Conservation (phyloP, 2,113 vertebrate genomes). For the Oncorhynchus clarkii region DNA sequence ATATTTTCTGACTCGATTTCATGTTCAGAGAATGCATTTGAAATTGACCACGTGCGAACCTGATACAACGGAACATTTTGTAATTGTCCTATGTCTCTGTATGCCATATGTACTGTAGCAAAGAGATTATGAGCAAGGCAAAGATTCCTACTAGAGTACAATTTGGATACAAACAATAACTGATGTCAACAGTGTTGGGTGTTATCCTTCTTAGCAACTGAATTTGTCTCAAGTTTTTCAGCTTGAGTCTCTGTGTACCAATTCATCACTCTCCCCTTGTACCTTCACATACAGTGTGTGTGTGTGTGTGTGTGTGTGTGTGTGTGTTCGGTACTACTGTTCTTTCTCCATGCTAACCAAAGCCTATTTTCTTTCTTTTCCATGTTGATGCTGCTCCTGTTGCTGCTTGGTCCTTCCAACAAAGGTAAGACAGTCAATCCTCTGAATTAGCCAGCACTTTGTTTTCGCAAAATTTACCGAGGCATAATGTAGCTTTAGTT, state of each 20-base stretch:
- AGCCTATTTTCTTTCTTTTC: slow-evolving; percentile 45
- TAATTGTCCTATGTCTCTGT: no score
- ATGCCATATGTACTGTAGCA: no score
- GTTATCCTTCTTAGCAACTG: neutral
- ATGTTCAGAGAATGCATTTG: no score
- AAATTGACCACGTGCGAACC: no score
- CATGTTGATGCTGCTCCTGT: slow-evolving; percentile 52
- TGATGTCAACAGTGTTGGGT: neutral
- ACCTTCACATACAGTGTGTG: neutral
- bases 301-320: neutral
- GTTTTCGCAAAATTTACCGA: no score
- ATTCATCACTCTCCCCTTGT: no score
- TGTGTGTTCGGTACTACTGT: neutral
- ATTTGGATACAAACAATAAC: no score
- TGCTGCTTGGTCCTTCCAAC: slow-evolving; percentile 14
- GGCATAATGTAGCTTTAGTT: neutral
- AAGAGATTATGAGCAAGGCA: no score
- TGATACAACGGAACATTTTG: no score
- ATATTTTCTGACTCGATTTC: no score
- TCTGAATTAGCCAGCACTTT: neutral
- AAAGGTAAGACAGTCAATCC: slow-evolving; percentile 55
- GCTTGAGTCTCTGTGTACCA: neutral
- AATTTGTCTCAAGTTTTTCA: no score
- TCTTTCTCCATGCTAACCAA: slow-evolving; percentile 18
- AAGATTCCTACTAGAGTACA: no score